Conservation (phyloP, 2,113 vertebrate species). For the Lichenostomus cassidix region DNA sequence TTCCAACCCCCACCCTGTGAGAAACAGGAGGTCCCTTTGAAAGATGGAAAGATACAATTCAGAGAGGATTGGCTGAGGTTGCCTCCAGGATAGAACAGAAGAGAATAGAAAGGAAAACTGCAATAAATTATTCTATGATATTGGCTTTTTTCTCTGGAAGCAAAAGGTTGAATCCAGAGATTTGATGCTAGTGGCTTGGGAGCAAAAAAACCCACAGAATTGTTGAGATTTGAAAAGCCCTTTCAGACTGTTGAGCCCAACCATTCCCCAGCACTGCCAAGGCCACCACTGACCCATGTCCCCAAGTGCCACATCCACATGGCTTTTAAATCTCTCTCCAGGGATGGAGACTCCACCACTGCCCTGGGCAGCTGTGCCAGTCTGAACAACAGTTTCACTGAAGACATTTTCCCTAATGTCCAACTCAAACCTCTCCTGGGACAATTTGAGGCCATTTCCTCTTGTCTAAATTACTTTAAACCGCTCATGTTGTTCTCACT, state of each 20-base stretch:
- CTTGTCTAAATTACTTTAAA: not conserved
- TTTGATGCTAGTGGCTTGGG: not conserved
- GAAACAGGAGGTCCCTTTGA: not conserved
- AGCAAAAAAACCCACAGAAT: not conserved
- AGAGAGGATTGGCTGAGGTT: not conserved
- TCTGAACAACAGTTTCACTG: not conserved
- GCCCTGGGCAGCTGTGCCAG: not conserved
- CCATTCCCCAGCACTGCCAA: not conserved
- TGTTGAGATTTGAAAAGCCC: not conserved
- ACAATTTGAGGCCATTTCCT: not conserved
- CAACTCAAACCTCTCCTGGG: not conserved
- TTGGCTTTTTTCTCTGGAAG: not conserved
- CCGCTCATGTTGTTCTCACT: not conserved
- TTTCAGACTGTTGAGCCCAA: not conserved
- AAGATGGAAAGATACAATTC: not conserved
- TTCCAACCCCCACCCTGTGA: not conserved
- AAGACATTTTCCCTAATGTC: not conserved
- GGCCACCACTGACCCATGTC: not conserved
- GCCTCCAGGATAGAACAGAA: not conserved
- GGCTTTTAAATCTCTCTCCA: not conserved
- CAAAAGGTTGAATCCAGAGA: not conserved
- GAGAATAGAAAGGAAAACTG: not conserved
- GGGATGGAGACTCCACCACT: not conserved
- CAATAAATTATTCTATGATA: not conserved
- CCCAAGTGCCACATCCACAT: fast-evolving